Percentiles rank a stretch among this genome's conserved stretches.
Conservation (phyloP, 2,888 invertebrate genomes). For the Lochmaea capreae region DNA sequence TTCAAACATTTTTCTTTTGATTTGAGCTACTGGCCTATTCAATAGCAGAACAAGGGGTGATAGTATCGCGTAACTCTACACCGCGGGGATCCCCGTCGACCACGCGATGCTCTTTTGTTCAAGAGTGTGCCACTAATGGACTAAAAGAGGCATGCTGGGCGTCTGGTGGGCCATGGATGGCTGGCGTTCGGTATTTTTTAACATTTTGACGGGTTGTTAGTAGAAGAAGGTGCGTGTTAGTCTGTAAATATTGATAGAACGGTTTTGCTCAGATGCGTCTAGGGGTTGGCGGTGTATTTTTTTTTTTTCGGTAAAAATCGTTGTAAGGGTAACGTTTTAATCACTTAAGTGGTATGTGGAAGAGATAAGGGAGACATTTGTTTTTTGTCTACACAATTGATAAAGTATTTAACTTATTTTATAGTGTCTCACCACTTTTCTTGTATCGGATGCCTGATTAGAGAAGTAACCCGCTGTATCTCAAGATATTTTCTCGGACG, state of each 20-base stretch:
- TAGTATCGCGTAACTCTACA: conserved; percentile 62
- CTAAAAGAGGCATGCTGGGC: conserved; percentile 50
- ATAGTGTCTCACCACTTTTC: no score
- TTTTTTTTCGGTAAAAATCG: not conserved
- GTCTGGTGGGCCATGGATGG: conserved; percentile 31
- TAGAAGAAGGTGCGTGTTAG: conserved; percentile 27
- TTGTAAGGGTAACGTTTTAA: conserved; percentile 10
- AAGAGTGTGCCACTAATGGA: conserved; percentile 61
- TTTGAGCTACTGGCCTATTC: not conserved
- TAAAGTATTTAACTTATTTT: not conserved
- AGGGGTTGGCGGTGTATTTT: conserved; percentile 2
- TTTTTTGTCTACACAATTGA: no score
- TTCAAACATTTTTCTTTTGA: no score
- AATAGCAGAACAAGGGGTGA: conserved; percentile 46
- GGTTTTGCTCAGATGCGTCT: conserved; percentile 4
- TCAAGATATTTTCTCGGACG: no score
- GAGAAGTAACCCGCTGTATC: no score
- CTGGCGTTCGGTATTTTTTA: conserved; percentile 20
- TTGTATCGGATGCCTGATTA: no score
- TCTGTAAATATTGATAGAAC: conserved; percentile 27
- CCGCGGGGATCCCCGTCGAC: conserved; percentile 51
- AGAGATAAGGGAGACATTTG: not conserved
- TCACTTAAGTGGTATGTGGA: not conserved
- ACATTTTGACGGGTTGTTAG: conserved; percentile 29
- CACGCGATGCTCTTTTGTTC: conserved; percentile 59